A percentile compares a stretch with the other conserved stretches of the same genome.
Conservation (phyloP, 2,113 vertebrate species). For the Cichladusa arquata region DNA sequence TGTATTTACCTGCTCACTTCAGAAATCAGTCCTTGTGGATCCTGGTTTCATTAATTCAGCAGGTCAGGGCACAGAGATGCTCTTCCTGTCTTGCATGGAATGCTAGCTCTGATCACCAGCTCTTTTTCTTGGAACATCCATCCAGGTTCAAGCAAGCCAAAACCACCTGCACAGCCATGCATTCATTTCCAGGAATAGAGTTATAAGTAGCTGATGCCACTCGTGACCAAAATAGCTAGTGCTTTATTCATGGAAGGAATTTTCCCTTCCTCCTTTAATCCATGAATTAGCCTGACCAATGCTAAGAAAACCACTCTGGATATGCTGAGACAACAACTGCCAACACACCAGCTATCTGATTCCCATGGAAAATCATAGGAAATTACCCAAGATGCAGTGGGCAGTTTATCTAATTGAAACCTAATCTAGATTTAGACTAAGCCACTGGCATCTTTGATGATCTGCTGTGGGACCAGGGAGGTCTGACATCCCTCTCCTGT, state of each 20-base stretch:
- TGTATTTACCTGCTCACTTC: background rate
- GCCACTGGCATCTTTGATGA: background rate
- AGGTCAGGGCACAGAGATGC: background rate
- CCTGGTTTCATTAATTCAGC: background rate
- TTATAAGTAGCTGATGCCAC: slow-evolving; percentile 5
- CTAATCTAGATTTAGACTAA: background rate
- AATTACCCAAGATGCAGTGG: background rate
- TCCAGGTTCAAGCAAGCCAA: background rate
- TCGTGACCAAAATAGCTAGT: background rate
- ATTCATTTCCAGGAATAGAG: background rate
- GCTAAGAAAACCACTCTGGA: background rate
- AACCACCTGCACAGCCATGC: background rate
- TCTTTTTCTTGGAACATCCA: background rate
- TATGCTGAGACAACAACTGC: background rate
- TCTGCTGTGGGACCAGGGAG: background rate
- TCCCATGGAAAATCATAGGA: background rate
- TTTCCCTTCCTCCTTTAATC: background rate
- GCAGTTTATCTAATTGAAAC: background rate
- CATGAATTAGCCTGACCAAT: background rate
- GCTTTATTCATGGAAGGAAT: slow-evolving; percentile 10
- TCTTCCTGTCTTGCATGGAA: background rate
- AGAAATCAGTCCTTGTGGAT: background rate
- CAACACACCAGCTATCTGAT: background rate
- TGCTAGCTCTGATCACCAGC: background rate
- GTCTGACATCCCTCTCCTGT: background rate